Evolutionary conservation across 2,113 vertebrate genomes (phyloP).

Genomic region (Xenus cinereus): DNA sequence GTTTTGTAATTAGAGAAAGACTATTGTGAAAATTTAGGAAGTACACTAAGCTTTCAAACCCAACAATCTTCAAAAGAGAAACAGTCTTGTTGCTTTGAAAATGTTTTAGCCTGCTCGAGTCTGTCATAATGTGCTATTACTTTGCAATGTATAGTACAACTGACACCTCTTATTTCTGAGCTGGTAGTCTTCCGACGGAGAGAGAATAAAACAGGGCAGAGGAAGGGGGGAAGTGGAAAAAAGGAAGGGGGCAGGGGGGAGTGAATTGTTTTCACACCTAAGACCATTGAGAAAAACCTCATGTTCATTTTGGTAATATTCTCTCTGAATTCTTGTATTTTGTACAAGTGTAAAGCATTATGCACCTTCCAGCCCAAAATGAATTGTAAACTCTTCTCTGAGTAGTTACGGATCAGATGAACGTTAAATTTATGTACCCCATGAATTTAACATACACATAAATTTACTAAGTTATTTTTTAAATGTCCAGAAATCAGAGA

Average conservation of each 20-base stretch:
- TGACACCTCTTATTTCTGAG: not conserved
- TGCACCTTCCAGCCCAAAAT: not conserved
- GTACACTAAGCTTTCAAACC: not conserved
- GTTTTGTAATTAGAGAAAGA: not conserved
- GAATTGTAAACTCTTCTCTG: not conserved
- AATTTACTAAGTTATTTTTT: not conserved
- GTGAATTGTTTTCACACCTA: not conserved
- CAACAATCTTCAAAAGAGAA: not conserved
- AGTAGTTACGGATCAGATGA: not conserved
- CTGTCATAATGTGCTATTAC: not conserved
- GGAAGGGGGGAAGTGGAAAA: rapidly evolving
- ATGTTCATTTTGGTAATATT: not conserved
- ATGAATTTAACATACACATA: not conserved
- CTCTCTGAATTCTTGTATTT: not conserved
- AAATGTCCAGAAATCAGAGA: not conserved
- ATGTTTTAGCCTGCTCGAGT: not conserved
- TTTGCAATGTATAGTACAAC: not conserved
- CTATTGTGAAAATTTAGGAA: not conserved
- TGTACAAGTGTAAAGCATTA: not conserved
- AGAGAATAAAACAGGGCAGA: not conserved
- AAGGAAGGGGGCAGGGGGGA: not conserved
- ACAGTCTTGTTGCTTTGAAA: not conserved
- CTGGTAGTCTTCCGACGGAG: not conserved
- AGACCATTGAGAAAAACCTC: not conserved
- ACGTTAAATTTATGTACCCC: not conserved